Evolutionary conservation across 2,113 vertebrate genomes (phyloP).

Genomic region (Polypterus senegalus): DNA sequence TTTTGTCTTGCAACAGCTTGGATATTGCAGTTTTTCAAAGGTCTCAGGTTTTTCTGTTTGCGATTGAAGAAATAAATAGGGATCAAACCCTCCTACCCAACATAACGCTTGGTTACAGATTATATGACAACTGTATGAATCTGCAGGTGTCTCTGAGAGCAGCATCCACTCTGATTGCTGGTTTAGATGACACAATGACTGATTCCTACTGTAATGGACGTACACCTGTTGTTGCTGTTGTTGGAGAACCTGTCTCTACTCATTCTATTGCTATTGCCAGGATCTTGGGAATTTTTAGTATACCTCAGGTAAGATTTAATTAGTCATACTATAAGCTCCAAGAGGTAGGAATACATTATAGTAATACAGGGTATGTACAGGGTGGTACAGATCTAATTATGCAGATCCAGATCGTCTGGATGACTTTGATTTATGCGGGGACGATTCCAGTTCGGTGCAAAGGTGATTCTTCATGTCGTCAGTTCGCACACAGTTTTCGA

Average conservation of each 20-base stretch:
- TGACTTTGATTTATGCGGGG: too few species aligned
- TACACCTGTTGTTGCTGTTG: constrained; percentile 11
- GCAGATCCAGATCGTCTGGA: too few species aligned
- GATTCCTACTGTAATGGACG: constrained; percentile 23
- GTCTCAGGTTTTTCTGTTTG: constrained; percentile 39
- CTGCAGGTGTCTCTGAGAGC: constrained; percentile 32
- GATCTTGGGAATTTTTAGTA: background rate
- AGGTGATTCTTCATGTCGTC: too few species aligned
- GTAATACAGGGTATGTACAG: too few species aligned
- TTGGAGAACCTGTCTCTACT: background rate
- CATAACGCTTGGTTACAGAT: constrained; percentile 35
- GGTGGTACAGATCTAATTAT: too few species aligned
- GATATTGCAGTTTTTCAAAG: constrained; percentile 30
- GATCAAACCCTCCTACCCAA: constrained; percentile 35
- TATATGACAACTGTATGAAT: constrained; percentile 38
- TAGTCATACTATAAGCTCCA: too few species aligned
- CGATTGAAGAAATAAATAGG: constrained; percentile 40
- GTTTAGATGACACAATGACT: constrained; percentile 18
- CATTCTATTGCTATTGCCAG: background rate
- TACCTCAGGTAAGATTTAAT: background rate
- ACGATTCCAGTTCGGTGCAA: too few species aligned
- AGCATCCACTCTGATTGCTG: constrained; percentile 28
- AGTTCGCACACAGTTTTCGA: too few species aligned
- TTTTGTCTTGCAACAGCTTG: constrained; percentile 23
- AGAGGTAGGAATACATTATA: too few species aligned